Conservation (phyloP, 2,888 invertebrate species). For the Ophion costatus region DNA sequence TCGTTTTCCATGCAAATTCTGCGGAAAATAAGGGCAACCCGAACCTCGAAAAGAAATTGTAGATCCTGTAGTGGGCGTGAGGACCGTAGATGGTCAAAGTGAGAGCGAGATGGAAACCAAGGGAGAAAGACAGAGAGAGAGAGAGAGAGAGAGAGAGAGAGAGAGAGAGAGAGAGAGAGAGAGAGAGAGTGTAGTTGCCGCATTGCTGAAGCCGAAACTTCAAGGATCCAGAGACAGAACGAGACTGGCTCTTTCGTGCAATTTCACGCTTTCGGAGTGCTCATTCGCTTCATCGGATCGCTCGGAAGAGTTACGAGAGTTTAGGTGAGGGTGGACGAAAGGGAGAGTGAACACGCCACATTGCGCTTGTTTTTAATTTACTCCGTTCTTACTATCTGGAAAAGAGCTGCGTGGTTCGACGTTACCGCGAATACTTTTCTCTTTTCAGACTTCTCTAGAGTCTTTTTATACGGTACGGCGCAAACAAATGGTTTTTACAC, state of each 20-base stretch:
- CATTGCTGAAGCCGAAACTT: conserved; percentile 64
- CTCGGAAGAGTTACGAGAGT: conserved; percentile 64
- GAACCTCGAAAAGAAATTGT: conserved; percentile 43
- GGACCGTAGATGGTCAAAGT: conserved; percentile 1
- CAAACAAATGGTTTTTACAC: conserved; percentile 49
- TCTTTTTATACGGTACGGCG: conserved; percentile 37
- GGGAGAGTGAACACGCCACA: conserved; percentile 30
- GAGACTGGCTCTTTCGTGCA: conserved; percentile 60
- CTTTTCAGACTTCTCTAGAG: conserved; percentile 44
- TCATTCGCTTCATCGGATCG: conserved; percentile 68
- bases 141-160: not conserved
- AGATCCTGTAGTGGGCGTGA: conserved; percentile 22
- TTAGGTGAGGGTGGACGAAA: conserved; percentile 44
- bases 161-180: conserved; percentile 8
- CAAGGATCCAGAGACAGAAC: conserved; percentile 59
- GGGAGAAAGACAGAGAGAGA: conserved; percentile 2
- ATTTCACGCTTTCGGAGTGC: conserved; percentile 69
- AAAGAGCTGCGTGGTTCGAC: conserved; percentile 50
- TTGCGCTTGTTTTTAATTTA: conserved; percentile 67
- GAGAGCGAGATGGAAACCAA: conserved; percentile 15
- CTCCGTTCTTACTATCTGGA: conserved; percentile 61
- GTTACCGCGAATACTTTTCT: conserved; percentile 38
- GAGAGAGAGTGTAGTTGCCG: conserved; percentile 24
- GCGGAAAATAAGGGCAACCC: conserved; percentile 66
- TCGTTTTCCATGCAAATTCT: conserved; percentile 71